Evolutionary conservation across 2,113 vertebrate genomes (phyloP).

Genomic region (Vombatus ursinus): DNA sequence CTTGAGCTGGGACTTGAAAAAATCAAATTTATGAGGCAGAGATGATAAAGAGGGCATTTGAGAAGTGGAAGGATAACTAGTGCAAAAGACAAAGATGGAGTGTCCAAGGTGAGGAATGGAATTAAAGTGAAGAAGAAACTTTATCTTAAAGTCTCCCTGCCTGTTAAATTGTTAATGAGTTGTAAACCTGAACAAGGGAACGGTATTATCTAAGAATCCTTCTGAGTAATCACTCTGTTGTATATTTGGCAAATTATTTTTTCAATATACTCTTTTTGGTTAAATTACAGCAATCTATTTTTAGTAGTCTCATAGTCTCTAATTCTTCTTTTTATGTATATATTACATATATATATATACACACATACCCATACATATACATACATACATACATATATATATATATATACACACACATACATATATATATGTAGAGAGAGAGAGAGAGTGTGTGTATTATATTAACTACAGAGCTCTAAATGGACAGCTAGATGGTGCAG

Average conservation of each 20-base stretch:
- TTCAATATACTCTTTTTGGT: neutral
- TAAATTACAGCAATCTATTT: neutral
- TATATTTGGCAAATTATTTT: neutral
- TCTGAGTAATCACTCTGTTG: neutral
- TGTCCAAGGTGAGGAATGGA: neutral
- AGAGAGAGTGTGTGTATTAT: neutral
- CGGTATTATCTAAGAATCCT: neutral
- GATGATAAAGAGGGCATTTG: neutral
- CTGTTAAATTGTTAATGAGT: neutral
- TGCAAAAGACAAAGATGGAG: neutral
- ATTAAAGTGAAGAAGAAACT: neutral
- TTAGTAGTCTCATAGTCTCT: neutral
- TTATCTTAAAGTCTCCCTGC: neutral
- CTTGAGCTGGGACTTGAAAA: neutral
- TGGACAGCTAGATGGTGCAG: neutral
- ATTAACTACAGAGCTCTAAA: neutral
- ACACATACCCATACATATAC: too few species aligned
- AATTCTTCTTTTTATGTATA: neutral
- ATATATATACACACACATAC: too few species aligned
- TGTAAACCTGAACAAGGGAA: neutral
- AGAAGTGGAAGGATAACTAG: neutral
- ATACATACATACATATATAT: too few species aligned
- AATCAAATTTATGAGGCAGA: neutral
- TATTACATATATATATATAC: too few species aligned
- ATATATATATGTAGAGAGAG: too few species aligned